Evolutionary conservation across 2,888 invertebrate species (phyloP), one percentile per base, ranked within the genome.

Genomic region (Rhopalosiphum nymphaeae): DNA sequence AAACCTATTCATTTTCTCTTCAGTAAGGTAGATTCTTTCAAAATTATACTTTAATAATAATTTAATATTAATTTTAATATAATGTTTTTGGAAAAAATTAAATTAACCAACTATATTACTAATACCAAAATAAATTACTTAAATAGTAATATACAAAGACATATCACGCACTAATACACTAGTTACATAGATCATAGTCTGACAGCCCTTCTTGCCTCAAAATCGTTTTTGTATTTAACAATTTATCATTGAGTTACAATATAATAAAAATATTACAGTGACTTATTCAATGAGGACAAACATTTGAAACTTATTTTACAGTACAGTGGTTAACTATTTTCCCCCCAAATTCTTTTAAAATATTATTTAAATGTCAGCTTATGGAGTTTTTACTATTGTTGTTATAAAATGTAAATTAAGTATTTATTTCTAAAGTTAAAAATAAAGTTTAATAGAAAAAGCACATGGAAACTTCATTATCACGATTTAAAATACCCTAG

Each of bases 361-460:
- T 86, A 29, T 44, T 26, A 86, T 86, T 29, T 46, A 42, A 29
- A 86, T 86, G 3, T 57, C 26, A 44, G 9, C 11, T 42, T 57
- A 42, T 57, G 26, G 4, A 26, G 21, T 42, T 88, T 56, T 88
- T 88, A 53, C 9, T 21, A n/a, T 87, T 16, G 10, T 87, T 53
- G n/a, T 87, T 87, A n/a, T 21, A 53, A 87, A 87, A 87, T 49
- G n/a, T 87, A 87, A 36, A 87, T 87, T 53, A 53, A n/a, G 49
- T 87, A 87, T 87, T 87, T 87, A 87, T 87, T 87, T 53, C 36
- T 21, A 87, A 49, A 87, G 49, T 49, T 49, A 49, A 49, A 87
- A 87, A 87, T 36, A 87, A 87, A 87, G 87, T 87, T 87, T 36
- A 36, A 53, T 53, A 87, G 87, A 87, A 87, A 87, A 53, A 29